Base-by-base conservation (phyloP, 1,140 invertebrate species). In the Drosophila kepulauana region DNA sequence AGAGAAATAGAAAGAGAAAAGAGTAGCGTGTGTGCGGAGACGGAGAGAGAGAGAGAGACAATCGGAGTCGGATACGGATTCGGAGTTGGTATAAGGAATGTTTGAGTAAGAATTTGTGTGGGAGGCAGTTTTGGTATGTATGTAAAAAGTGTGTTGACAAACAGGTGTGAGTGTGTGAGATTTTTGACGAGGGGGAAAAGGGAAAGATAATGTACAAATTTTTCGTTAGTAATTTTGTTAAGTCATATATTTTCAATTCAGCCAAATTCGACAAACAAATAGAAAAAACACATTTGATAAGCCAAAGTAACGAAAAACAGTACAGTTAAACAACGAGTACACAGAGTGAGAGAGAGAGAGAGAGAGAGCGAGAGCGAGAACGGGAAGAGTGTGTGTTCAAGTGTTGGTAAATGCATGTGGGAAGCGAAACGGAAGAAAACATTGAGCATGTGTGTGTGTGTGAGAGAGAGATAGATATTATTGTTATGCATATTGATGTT, bases 201-300 rank as follows among this genome's bases (percentile, higher is more conserved):
- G 45, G 54, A 58, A 61, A 68, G 65, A 57, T 68, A 79, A 85
- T 85, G 67, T 71, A 78, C 41, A 89, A 65, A 62, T 75, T 79
- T 91, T 91, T 84, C 71, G 79, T 91, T 91, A 91, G 89, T 90
- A 82, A 84, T 82, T 82, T 89, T 59, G 48, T 64, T 86, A 10
- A 51, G 20, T 64, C 58, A 3, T 7, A 15, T 75, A 15, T 75
- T 80, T 66, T 33, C 45, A 76, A 73, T 77, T 20, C 51, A 78
- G 84, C 80, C 82, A 82, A 75, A 88, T 87, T 85, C 71, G 41
- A 77, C 58, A 69, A 56, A 66, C 43, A 38, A 65, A 66, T 7
- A 35, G 8, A 7, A 35, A 43, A 13, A 43, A 13, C 41, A 43
- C 41, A 43, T 78, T 68, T 74, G 35, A 38, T 8, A 66, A 54